Base-by-base conservation (phyloP, 2,113 vertebrate species). In the Mesoclemmys tuberculata region DNA sequence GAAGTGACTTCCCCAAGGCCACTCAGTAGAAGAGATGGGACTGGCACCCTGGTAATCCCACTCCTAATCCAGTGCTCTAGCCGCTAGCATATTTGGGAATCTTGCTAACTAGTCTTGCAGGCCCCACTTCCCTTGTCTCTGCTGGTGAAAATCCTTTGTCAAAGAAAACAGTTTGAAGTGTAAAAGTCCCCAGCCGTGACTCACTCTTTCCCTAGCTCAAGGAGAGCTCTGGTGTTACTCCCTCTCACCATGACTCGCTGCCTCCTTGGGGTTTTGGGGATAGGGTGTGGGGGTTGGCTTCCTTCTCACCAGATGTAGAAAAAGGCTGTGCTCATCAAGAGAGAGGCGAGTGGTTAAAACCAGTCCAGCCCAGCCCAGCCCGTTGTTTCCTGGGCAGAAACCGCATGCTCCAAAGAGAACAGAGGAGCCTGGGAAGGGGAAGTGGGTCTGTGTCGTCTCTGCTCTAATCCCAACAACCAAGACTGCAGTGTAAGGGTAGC, bases 221-320 rank as follows among this genome's bases (percentile, higher is more conserved):
- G 77, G 27, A 14, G 27, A 19, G 29, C 29, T 22, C 80, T 64
- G 90, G 27, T 1, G 0, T 22, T 12, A 2, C 55, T 74, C 18
- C 52, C 80, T 93, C 77, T 68, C 80, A 46, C 38, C 1, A 0
- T 0, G 0, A 19, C 35, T 68, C 16, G 35, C 61, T 71, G 64
- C 41, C 16, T 75, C 86, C 79, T 56, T 68, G 0, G 0, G 3
- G 80, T 58, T 52, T 56, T 80, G 44, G 68, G 35, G 13, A 1
- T n/a, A 58, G 41, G 64, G 18, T 68, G 52, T 24, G 0, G 1
- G 18, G 22, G 9, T 26, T 77, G 58, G 7, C 61, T 85, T n/a
- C 0, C 0, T 24, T 29, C 35, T 87, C 1, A 0, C 18, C 29
- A 0, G 0, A 16, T 24, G 22, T 58, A 56, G 75, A 68, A 90